These are phyloP conservation scores for Herpailurus yagouaroundi DNA, from an alignment of 2,113 vertebrate species.

Conservation along the genomic window DNA sequence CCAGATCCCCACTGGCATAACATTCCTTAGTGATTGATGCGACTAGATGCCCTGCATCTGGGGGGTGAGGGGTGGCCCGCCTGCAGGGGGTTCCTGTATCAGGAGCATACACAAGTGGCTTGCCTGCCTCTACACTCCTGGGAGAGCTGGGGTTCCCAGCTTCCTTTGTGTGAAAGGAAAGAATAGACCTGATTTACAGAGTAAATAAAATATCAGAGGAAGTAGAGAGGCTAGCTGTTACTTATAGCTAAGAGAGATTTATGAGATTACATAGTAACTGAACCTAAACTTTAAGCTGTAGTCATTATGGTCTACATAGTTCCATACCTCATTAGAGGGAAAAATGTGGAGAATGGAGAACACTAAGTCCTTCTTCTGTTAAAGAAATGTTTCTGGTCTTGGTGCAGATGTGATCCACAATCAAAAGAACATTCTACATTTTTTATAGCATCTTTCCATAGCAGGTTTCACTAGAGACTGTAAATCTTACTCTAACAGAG, in stretches of 20 bases:
- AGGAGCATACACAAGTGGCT: slow-evolving; percentile 7
- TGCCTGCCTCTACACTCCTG: slow-evolving; percentile 32
- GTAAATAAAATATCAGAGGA: slow-evolving; percentile 72
- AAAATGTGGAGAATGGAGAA: slow-evolving; percentile 51
- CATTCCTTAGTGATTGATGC: slow-evolving; percentile 47
- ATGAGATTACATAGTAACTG: slow-evolving; percentile 74
- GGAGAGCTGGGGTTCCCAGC: slow-evolving; percentile 38
- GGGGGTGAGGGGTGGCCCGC: neutral
- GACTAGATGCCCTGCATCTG: neutral
- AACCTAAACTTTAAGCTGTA: slow-evolving; percentile 67
- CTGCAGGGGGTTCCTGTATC: neutral
- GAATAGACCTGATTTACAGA: slow-evolving; percentile 71
- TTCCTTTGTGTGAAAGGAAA: slow-evolving; percentile 68
- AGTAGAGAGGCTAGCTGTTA: slow-evolving; percentile 72
- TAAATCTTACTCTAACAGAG: slow-evolving; percentile 41
- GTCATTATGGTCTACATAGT: slow-evolving; percentile 65
- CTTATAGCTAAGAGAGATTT: slow-evolving; percentile 74
- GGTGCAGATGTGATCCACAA: slow-evolving; percentile 60
- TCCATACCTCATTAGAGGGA: slow-evolving; percentile 73
- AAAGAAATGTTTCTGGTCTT: slow-evolving; percentile 64
- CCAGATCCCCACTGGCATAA: neutral
- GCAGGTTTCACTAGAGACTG: slow-evolving; percentile 20
- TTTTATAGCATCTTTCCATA: slow-evolving; percentile 65
- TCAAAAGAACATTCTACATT: slow-evolving; percentile 50
- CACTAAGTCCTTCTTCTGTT: slow-evolving; percentile 68